A percentile compares a stretch with the other conserved stretches of the same genome.
phyloP scores from a whole-genome alignment of 2,888 invertebrate genomes.

The Chirona hameri region DNA sequence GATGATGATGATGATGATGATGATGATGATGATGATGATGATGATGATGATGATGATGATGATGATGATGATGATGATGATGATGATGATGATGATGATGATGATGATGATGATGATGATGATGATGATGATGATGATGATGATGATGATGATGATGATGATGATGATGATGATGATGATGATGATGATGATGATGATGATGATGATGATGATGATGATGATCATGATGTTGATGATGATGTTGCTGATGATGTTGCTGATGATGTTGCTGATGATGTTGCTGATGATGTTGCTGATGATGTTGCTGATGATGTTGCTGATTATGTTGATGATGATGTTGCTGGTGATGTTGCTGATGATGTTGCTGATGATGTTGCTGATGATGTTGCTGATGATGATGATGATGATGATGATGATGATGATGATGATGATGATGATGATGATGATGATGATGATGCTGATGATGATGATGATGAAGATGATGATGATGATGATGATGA shows the following conservation, averaged over 20 bases:
- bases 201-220: not conserved
- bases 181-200: not conserved
- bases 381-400: no score
- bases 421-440: not conserved
- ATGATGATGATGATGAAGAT: no score
- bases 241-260: no score
- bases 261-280: no score
- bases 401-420: not conserved
- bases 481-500: no score
- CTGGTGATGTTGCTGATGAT: no score
- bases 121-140: not conserved
- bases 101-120: not conserved
- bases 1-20: not conserved
- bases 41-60: not conserved
- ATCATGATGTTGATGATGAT: no score
- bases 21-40: not conserved
- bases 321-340: no score
- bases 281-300: no score
- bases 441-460: no score
- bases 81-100: not conserved
- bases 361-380: no score
- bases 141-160: not conserved
- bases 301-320: no score
- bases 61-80: not conserved
- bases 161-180: not conserved